Conservation (phyloP, 2,888 invertebrate genomes). For the Drosophila colorata region DNA sequence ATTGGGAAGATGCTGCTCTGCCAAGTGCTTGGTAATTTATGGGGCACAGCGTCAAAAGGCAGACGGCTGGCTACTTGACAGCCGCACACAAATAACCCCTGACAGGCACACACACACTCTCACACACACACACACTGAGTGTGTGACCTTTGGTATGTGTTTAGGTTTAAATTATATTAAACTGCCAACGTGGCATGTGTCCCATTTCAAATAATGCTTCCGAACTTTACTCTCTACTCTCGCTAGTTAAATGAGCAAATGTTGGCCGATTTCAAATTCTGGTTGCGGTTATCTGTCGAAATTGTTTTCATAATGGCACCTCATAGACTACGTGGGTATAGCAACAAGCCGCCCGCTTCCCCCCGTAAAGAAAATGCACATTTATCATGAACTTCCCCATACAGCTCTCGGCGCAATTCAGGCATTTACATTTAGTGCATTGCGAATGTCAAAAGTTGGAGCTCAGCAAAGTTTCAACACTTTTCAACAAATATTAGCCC, state of each 20-base stretch:
- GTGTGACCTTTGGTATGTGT: slow-evolving; percentile 61
- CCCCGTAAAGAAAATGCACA: slow-evolving; percentile 53
- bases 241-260: slow-evolving; percentile 49
- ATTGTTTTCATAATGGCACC: slow-evolving; percentile 74
- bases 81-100: slow-evolving; percentile 64
- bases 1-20: slow-evolving; percentile 70
- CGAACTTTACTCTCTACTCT: slow-evolving; percentile 21
- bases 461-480: slow-evolving; percentile 73
- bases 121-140: slow-evolving; percentile 23
- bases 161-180: slow-evolving; percentile 80
- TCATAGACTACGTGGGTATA: slow-evolving; percentile 45
- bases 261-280: slow-evolving; percentile 35
- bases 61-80: slow-evolving; percentile 76
- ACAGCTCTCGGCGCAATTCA: slow-evolving; percentile 21
- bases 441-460: slow-evolving; percentile 78
- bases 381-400: slow-evolving; percentile 62
- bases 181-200: slow-evolving; percentile 75
- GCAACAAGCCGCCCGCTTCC: not conserved
- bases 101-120: slow-evolving; percentile 42
- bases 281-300: slow-evolving; percentile 59
- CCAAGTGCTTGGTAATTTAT: slow-evolving; percentile 76
- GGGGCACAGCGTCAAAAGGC: slow-evolving; percentile 73
- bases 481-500: slow-evolving; percentile 59
- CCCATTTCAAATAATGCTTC: slow-evolving; percentile 61
- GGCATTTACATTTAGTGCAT: slow-evolving; percentile 76